Conservation (phyloP, 2,113 vertebrate genomes). For the Theristicus caerulescens region DNA sequence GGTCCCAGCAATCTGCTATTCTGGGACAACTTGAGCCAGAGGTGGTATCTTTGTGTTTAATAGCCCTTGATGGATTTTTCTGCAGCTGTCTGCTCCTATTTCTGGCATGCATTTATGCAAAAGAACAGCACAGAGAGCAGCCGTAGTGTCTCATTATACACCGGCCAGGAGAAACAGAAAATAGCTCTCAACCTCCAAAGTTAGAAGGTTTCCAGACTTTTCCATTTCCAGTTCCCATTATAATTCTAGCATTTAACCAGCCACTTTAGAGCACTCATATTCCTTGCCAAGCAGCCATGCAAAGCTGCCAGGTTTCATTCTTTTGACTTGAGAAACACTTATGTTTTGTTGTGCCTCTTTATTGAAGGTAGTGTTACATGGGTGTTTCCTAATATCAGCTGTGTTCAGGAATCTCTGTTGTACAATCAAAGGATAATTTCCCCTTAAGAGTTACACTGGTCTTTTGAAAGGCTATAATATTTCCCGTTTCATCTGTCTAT, state of each 20-base stretch:
- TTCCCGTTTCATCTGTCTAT: slow-evolving; percentile 44
- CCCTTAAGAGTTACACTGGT: background rate
- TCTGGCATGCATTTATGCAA: slow-evolving; percentile 36
- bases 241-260: background rate
- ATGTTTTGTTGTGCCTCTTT: background rate
- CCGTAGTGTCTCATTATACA: background rate
- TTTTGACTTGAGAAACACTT: background rate
- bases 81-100: slow-evolving; percentile 39
- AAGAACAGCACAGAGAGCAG: background rate
- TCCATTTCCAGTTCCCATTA: slow-evolving; percentile 20
- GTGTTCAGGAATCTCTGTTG: background rate
- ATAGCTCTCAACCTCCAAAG: background rate
- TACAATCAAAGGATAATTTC: slow-evolving; percentile 30
- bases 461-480: slow-evolving; percentile 48
- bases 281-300: background rate
- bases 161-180: slow-evolving; percentile 16
- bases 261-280: background rate
- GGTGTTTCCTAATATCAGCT: slow-evolving; percentile 23
- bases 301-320: slow-evolving; percentile 24
- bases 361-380: slow-evolving; percentile 38
- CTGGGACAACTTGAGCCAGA: background rate
- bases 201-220: slow-evolving; percentile 30
- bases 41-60: slow-evolving; percentile 20
- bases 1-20: background rate
- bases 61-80: slow-evolving; percentile 31